These are phyloP conservation scores for Pipistrellus kuhlii DNA, from an alignment of 2,797 vertebrate species.

Conservation along the genomic window DNA sequence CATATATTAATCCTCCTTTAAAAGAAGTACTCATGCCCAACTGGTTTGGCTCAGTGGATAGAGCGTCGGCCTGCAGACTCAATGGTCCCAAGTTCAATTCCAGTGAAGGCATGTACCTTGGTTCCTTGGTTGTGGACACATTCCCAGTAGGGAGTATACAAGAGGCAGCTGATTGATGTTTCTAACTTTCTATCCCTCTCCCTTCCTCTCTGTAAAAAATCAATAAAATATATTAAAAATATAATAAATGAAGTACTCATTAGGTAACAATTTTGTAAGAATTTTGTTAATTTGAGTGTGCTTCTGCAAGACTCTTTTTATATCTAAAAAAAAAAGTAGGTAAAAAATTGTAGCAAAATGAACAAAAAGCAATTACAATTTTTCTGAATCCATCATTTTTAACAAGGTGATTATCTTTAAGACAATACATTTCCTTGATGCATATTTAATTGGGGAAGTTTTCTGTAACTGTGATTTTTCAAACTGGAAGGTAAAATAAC, in stretches of 20 bases:
- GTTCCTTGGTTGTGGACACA: too few species aligned
- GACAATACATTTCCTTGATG: neutral
- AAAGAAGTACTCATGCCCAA: neutral
- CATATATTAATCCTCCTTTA: neutral
- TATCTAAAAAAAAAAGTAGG: neutral
- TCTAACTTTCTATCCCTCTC: too few species aligned
- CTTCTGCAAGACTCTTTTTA: neutral
- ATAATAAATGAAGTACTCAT: neutral
- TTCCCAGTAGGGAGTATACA: too few species aligned
- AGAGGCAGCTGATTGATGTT: too few species aligned
- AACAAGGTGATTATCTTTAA: neutral
- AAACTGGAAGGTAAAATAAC: neutral
- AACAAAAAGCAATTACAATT: slow-evolving; percentile 10
- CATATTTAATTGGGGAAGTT: neutral
- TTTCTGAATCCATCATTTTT: neutral
- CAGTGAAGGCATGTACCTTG: too few species aligned
- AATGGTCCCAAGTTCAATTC: too few species aligned
- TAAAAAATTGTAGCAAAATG: slow-evolving; percentile 1
- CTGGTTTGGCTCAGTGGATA: too few species aligned
- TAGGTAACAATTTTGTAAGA: slow-evolving; percentile 12
- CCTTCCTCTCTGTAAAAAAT: too few species aligned
- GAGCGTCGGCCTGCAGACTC: too few species aligned
- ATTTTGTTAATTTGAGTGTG: neutral
- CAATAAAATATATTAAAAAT: too few species aligned
- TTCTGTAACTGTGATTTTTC: neutral